Evolutionary conservation across 2,888 invertebrate genomes (phyloP), one percentile per base, ranked within the genome.

Genomic region (Apotomis betuletana): DNA sequence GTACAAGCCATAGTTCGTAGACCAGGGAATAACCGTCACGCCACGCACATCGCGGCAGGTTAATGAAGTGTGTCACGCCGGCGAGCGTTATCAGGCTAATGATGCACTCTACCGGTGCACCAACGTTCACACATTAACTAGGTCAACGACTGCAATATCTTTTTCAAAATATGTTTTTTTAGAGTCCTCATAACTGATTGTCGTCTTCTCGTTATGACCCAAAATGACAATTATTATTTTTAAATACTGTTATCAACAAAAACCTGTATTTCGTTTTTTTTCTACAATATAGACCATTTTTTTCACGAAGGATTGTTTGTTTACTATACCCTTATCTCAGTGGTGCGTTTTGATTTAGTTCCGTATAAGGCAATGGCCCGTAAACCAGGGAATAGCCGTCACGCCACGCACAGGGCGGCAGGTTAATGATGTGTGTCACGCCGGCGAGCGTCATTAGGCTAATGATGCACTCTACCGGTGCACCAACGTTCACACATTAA

Each of bases 381-480:
- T 65, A 65, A 8, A 55, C 65, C 10, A 13, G 65, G 57, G 64
- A 64, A 15, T 44, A 10, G 46, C 55, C 64, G n/a, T 64, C 64
- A 57, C n/a, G 65, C 46, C 27, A 54, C 52, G 67, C 52, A 60
- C 52, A 9, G 44, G 52, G 60, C 41, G 60, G 38, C 52, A 60
- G 65, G 38, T 65, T 70, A 65, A 65, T 59, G 65, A 63, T 70
- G 55, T 67, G 44, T 65, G 65, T 44, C 41, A 57, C 44, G 41
- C 49, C 41, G 44, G 57, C 38, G 46, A 38, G 55, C 71, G 13
- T 67, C 71, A 67, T 71, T 71, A 67, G 12, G 57, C 67, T 71
- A 67, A 71, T 71, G 70, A 70, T 67, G 70, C 60, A 59, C 55
- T 60, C 65, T 65, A 4, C 65, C 27, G 15, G 65, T 65, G 65